These are phyloP conservation scores for Ceratotherium simum DNA, from an alignment of 2,113 vertebrate genomes.

Conservation along the genomic window DNA sequence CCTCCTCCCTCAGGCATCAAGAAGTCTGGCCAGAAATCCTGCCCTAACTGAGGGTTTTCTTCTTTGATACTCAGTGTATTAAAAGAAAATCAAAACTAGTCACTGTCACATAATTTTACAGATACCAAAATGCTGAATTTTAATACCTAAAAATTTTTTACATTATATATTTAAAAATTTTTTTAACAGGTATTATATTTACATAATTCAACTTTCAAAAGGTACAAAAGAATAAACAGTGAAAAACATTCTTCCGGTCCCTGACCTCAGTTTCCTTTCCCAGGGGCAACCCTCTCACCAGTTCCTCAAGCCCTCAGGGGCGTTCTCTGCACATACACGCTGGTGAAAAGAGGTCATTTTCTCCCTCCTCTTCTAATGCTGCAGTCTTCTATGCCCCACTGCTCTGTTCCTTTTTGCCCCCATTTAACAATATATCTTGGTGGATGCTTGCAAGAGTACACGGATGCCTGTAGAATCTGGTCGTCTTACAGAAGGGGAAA, in stretches of 20 bases:
- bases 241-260: neutral
- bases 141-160: neutral
- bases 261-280: neutral
- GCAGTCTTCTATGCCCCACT: accelerated
- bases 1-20: neutral
- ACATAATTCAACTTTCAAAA: neutral
- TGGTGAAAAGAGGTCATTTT: accelerated
- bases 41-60: neutral
- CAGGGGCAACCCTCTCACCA: neutral
- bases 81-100: constrained; percentile 16
- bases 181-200: neutral
- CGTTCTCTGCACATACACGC: accelerated
- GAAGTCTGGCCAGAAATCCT: neutral
- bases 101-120: neutral
- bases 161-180: neutral
- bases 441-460: neutral
- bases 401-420: neutral
- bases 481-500: constrained; percentile 21
- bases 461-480: neutral
- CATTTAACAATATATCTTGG: neutral
- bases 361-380: neutral
- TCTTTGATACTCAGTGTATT: neutral
- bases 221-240: neutral
- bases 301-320: neutral
- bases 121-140: neutral